Conservation (phyloP, 2,113 vertebrate genomes). For the Leucosticte australis region DNA sequence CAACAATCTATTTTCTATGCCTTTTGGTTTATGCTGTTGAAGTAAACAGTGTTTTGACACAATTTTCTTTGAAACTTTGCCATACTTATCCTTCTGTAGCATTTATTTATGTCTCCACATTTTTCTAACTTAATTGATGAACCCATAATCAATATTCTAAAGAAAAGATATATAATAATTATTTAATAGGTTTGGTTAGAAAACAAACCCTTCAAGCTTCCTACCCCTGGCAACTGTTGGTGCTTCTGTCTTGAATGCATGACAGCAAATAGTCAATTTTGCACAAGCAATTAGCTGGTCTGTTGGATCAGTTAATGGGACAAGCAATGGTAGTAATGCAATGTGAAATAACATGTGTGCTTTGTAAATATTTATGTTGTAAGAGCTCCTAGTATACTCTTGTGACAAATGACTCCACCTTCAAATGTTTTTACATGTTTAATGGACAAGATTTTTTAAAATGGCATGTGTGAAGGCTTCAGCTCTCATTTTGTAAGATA, state of each 20-base stretch:
- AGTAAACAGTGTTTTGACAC: neutral
- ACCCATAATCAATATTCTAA: neutral
- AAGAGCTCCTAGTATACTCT: neutral
- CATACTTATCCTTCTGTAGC: neutral
- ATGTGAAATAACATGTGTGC: constrained; percentile 70
- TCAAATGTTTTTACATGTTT: constrained; percentile 23
- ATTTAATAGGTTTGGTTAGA: neutral
- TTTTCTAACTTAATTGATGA: neutral
- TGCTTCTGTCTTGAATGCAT: neutral
- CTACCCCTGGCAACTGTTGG: neutral
- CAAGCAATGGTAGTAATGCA: constrained; percentile 44
- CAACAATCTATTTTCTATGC: neutral
- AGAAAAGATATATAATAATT: neutral
- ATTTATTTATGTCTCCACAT: neutral
- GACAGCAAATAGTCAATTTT: constrained; percentile 12
- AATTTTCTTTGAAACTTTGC: neutral
- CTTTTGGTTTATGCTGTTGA: neutral
- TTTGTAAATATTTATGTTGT: constrained; percentile 77
- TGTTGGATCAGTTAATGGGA: constrained; percentile 71
- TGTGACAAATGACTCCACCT: constrained; percentile 8
- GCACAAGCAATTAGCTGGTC: constrained; percentile 58
- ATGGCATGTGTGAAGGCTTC: neutral
- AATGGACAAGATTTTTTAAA: neutral
- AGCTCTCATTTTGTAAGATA: neutral
- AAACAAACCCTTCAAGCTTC: neutral